Base-by-base conservation (phyloP, 2,888 invertebrate genomes). In the Hybos culiciformis region DNA sequence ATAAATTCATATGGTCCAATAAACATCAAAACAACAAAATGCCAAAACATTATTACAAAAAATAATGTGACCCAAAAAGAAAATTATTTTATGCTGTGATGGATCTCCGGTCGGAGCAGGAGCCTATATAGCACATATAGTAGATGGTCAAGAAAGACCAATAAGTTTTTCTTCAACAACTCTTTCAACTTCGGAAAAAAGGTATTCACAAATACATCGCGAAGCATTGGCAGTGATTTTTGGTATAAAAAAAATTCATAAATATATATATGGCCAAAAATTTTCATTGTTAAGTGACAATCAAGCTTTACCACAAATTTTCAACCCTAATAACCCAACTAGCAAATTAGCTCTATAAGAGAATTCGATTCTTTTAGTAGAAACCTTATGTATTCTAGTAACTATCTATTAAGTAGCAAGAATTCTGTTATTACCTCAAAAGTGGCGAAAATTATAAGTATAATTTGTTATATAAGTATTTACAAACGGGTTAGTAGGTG, bases 121-220 rank as follows among this genome's bases (percentile, higher is more conserved):
- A 4, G 20, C 37, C 21, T 37, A 15, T 37, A 37, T 37, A 20
- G 37, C 37, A 9, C 37, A 37, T 19, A 11, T 12, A 9, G 4
- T 37, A 3, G n/a, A 37, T 37, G 37, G 37, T 37, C 20, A 37
- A 37, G 21, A 37, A 14, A 37, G 37, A 11, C 37, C 7, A 12
- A 37, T 37, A 37, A 18, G 37, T 19, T 37, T 37, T 1, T n/a
- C 37, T 8, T 19, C 37, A 37, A 37, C 6, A 6, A 37, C 37
- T 9, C 37, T 37, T 12, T 37, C 37, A 9, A 37, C 19, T 20
- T 37, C n/a, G n/a, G 37, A 37, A 14, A 15, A 37, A 17, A 37
- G 19, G 12, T 37, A 37, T 21, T 37, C 37, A 9, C 37, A 37
- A 37, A 21, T 37, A 37, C 17, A 37, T n/a, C 37, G 19, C 18